phyloP scores from a whole-genome alignment of 53 echinoderm and acorn worm genomes.

The Mesocentrotus franciscanus region DNA sequence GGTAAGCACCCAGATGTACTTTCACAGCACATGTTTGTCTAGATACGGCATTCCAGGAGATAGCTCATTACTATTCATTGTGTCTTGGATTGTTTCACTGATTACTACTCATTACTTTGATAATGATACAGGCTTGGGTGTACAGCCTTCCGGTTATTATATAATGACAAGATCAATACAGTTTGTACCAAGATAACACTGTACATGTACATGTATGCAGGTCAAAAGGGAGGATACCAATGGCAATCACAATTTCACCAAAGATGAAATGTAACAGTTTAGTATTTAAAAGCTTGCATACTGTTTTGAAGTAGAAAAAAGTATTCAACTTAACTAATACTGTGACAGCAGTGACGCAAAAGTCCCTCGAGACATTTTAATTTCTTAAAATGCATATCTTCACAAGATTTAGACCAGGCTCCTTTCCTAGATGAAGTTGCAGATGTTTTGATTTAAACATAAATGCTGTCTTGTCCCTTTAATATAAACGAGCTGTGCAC shows the following conservation, averaged over 20 bases:
- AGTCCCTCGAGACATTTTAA: too few relatives aligned
- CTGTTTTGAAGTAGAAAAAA: too few relatives aligned
- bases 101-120: background rate
- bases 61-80: slow-evolving; percentile 6
- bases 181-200: background rate
- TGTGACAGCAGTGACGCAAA: too few relatives aligned
- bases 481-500: background rate
- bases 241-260: too few relatives aligned
- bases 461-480: slow-evolving; percentile 11
- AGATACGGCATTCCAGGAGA: background rate
- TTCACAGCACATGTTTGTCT: background rate
- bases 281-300: too few relatives aligned
- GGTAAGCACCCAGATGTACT: background rate
- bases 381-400: too few relatives aligned
- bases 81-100: background rate
- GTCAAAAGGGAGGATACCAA: background rate
- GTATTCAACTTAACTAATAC: too few relatives aligned
- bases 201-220: too few relatives aligned
- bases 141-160: background rate
- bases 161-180: background rate
- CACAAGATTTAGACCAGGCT: too few relatives aligned
- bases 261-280: too few relatives aligned
- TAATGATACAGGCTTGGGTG: background rate
- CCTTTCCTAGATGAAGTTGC: background rate
- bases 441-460: background rate